Conservation (phyloP, 1,140 invertebrate species). For the Drosophila persimilis region DNA sequence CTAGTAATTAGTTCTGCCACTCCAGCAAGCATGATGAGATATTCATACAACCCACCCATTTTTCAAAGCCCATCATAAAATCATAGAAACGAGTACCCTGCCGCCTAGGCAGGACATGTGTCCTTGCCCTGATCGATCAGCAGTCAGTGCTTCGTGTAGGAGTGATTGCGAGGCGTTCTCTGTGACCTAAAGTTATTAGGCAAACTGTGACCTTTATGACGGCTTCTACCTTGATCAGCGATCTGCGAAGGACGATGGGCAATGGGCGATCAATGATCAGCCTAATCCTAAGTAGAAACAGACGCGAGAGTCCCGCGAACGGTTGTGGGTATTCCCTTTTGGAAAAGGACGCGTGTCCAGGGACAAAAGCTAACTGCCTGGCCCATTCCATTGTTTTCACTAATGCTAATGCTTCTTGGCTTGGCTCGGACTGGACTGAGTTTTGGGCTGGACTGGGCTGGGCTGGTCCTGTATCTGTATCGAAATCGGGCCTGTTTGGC, state of each 20-base stretch:
- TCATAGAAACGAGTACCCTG: not conserved
- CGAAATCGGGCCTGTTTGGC: slow-evolving; percentile 59
- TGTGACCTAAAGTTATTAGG: slow-evolving; percentile 79
- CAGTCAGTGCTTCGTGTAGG: slow-evolving; percentile 78
- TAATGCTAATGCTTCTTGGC: slow-evolving; percentile 70
- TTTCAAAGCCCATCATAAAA: slow-evolving; percentile 29
- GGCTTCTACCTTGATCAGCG: slow-evolving; percentile 30
- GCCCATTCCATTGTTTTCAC: slow-evolving; percentile 62
- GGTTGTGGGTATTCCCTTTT: slow-evolving; percentile 60
- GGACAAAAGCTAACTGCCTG: slow-evolving; percentile 68
- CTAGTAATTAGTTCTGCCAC: slow-evolving; percentile 36
- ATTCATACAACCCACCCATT: slow-evolving; percentile 24
- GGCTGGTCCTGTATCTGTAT: not conserved
- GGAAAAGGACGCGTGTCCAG: slow-evolving; percentile 70
- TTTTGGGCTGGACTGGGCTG: slow-evolving; percentile 24
- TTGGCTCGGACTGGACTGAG: too few species aligned
- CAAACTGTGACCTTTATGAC: slow-evolving; percentile 70
- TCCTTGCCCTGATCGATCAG: slow-evolving; percentile 41
- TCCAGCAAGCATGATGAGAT: slow-evolving; percentile 32
- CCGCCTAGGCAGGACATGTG: not conserved
- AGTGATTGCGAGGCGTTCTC: slow-evolving; percentile 71
- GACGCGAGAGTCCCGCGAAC: slow-evolving; percentile 38
- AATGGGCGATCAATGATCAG: too few species aligned
- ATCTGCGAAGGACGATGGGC: slow-evolving; percentile 1
- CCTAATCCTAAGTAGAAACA: slow-evolving; percentile 69